These are phyloP conservation scores for Galerucella calmariensis DNA, from an alignment of 2,888 invertebrate genomes.

Conservation along the genomic window DNA sequence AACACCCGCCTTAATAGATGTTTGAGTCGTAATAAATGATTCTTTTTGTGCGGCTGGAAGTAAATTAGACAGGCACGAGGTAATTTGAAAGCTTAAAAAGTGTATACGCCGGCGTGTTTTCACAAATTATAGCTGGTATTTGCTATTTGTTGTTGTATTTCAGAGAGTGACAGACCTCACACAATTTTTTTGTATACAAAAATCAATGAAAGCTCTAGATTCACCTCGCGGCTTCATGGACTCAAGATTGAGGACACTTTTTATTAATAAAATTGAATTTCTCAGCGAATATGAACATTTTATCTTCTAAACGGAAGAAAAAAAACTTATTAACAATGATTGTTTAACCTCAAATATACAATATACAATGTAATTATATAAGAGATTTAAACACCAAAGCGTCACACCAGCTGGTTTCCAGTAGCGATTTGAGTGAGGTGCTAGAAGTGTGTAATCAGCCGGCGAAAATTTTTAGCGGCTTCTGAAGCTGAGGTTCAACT, in stretches of 20 bases:
- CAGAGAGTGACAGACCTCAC: constrained; percentile 23
- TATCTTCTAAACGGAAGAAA: too few species aligned
- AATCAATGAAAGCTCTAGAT: neutral
- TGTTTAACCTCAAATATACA: too few species aligned
- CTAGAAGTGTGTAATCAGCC: too few species aligned
- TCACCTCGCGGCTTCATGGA: neutral
- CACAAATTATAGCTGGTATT: constrained; percentile 34
- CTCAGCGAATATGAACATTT: neutral
- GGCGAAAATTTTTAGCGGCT: too few species aligned
- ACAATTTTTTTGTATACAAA: neutral
- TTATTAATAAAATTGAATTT: neutral
- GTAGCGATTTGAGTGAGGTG: too few species aligned
- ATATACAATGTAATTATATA: too few species aligned
- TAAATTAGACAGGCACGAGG: constrained; percentile 47
- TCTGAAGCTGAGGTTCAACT: too few species aligned
- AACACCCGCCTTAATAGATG: constrained; percentile 46
- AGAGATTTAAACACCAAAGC: too few species aligned
- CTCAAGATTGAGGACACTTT: neutral
- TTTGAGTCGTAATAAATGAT: constrained; percentile 44
- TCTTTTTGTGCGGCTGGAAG: constrained; percentile 47
- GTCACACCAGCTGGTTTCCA: too few species aligned
- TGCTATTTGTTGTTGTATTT: neutral
- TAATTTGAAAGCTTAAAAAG: constrained; percentile 43
- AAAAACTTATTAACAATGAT: too few species aligned
- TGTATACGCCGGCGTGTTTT: constrained; percentile 31